Evolutionary conservation across 2,113 vertebrate species (phyloP).

Genomic region (Sander vitreus): DNA sequence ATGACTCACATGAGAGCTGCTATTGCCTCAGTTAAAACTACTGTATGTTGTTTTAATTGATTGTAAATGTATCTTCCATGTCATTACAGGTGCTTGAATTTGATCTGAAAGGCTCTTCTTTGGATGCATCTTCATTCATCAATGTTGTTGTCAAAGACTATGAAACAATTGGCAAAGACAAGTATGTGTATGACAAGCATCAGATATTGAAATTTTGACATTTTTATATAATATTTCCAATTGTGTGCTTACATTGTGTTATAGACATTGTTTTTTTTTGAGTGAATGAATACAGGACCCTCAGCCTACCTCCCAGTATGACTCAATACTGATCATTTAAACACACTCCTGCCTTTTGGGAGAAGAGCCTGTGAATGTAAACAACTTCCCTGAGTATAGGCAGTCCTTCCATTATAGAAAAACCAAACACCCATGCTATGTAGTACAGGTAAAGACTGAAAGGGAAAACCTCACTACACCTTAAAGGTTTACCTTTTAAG

Average conservation of each 20-base stretch:
- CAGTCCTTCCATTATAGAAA: neutral
- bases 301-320: neutral
- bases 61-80: slow-evolving; percentile 19
- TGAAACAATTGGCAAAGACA: slow-evolving; percentile 97
- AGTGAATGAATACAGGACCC: neutral
- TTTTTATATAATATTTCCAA: neutral
- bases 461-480: neutral
- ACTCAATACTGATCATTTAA: neutral
- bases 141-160: slow-evolving; percentile 93
- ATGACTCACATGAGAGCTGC: neutral
- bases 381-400: neutral
- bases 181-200: slow-evolving; percentile 84
- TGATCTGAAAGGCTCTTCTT: slow-evolving; percentile 89
- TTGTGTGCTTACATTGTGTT: neutral
- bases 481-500: slow-evolving; percentile 10
- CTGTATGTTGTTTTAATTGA: neutral
- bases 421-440: neutral
- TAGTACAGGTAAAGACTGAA: neutral
- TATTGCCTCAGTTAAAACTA: neutral
- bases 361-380: neutral
- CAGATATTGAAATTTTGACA: neutral
- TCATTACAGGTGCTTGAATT: slow-evolving; percentile 91
- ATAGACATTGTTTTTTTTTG: neutral
- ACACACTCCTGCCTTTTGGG: neutral
- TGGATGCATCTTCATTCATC: slow-evolving; percentile 92